Evolutionary conservation across 1,140 invertebrate genomes (phyloP), one percentile per base, ranked within the genome.

Genomic region (Caerostris darwini): DNA sequence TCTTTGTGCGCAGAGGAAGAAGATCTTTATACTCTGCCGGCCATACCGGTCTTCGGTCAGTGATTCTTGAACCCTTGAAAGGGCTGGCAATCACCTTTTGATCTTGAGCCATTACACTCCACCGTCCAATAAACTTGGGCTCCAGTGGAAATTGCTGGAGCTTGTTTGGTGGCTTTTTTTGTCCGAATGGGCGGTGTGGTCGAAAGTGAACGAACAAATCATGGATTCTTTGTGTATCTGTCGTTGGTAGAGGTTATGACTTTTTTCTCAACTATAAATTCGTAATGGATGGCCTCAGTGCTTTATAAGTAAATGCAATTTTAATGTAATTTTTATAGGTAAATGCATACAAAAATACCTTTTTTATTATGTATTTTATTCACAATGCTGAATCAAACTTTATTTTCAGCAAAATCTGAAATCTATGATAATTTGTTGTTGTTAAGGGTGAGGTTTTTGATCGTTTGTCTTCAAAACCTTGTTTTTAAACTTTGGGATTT

Each of bases 31-130:
- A 64, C 34, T 77, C 50, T 8, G 71, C 71, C 53, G 71, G 8
- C 34, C 34, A 53, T 77, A 77, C 71, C 34, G 34, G 71, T 77
- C 71, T 53, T 77, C 71, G 71, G 34, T 77, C 71, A 71, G 19
- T 71, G 69, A 71, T 71, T 71, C 69, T 71, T 77, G 71, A 77
- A 53, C 50, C 34, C 34, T 34, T 34, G 2, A 34, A 34, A 34
- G 34, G 34, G 34, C 0, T 50, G 50, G 50, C 12, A 77, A 77
- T 77, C 71, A 77, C 34, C 71, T 77, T 50, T 53, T 77, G 71
- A 77, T 77, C 71, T 77, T 8, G 10, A 71, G 69, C 50, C 69
- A 19, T 50, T 19, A 71, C 8, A 8, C 34, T 10, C 69, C n/a
- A n/a, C n/a, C 3, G 19, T n/a, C 69, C 69, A 3, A 34, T 10